phyloP scores from a whole-genome alignment of 2,113 vertebrate species.

The Craseonycteris thonglongyai region DNA sequence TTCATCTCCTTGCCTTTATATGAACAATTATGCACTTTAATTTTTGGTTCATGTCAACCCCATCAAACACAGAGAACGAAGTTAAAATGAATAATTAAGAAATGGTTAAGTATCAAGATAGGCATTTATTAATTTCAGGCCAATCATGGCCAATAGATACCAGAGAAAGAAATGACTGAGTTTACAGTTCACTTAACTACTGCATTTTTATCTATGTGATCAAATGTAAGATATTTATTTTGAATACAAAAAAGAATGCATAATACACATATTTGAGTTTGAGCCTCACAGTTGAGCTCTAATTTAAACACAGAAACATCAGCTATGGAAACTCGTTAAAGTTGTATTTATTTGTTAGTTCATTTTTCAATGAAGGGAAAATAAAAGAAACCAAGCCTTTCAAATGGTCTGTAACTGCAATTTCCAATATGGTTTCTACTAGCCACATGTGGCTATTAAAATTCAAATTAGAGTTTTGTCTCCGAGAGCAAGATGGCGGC shows the following conservation, averaged over 20 bases:
- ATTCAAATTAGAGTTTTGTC: not conserved
- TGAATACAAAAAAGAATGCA: slow-evolving; percentile 5
- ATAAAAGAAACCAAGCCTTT: not conserved
- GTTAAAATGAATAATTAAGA: not conserved
- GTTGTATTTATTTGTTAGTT: not conserved
- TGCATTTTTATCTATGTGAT: not conserved
- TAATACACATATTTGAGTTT: slow-evolving; percentile 7
- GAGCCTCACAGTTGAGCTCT: not conserved
- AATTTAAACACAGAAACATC: not conserved
- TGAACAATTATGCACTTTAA: not conserved
- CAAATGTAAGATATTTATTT: not conserved
- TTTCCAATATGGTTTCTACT: not conserved
- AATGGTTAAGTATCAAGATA: not conserved
- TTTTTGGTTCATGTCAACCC: not conserved
- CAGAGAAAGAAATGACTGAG: not conserved
- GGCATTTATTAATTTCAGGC: not conserved
- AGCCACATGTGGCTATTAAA: not conserved
- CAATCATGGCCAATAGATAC: not conserved
- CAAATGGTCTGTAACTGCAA: not conserved
- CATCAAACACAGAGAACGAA: not conserved
- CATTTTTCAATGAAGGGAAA: not conserved
- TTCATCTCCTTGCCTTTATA: not conserved
- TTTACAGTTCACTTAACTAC: not conserved
- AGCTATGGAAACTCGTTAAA: slow-evolving; percentile 9
- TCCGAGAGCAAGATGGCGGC: no score